These are phyloP conservation scores for Netelia fuscicornis DNA, from an alignment of 2,888 invertebrate species.

Conservation along the genomic window DNA sequence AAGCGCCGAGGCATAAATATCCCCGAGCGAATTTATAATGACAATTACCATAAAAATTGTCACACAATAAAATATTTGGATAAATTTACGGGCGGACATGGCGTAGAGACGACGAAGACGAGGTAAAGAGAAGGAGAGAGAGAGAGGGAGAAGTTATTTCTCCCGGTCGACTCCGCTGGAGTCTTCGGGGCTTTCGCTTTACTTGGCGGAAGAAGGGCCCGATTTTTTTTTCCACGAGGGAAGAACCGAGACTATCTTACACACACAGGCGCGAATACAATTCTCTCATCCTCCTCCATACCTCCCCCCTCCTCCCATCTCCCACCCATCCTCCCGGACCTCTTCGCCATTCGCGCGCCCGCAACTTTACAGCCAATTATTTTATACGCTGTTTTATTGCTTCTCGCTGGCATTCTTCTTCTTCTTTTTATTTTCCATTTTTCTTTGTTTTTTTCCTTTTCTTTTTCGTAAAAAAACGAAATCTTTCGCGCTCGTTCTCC, in stretches of 20 bases:
- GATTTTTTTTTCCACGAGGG: slow-evolving; percentile 41
- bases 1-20: slow-evolving; percentile 79
- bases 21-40: slow-evolving; percentile 82
- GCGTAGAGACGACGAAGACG: slow-evolving; percentile 28
- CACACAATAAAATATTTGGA: slow-evolving; percentile 84
- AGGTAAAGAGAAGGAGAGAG: slow-evolving; percentile 25
- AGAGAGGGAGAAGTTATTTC: slow-evolving; percentile 48
- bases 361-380: slow-evolving; percentile 84
- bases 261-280: slow-evolving; percentile 47
- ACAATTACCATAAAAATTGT: slow-evolving; percentile 85
- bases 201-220: slow-evolving; percentile 31
- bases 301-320: slow-evolving; percentile 43
- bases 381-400: slow-evolving; percentile 82
- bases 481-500: slow-evolving; percentile 15
- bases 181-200: neutral
- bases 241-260: slow-evolving; percentile 32
- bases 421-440: neutral
- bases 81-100: slow-evolving; percentile 79
- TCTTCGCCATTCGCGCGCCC: slow-evolving; percentile 69
- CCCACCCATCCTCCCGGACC: slow-evolving; percentile 36
- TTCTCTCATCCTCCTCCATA: slow-evolving; percentile 38
- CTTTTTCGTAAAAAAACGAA: slow-evolving; percentile 13
- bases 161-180: slow-evolving; percentile 29
- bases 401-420: slow-evolving; percentile 42
- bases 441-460: neutral